Conservation (phyloP, 2,888 invertebrate species). For the Dasypolia templi region DNA sequence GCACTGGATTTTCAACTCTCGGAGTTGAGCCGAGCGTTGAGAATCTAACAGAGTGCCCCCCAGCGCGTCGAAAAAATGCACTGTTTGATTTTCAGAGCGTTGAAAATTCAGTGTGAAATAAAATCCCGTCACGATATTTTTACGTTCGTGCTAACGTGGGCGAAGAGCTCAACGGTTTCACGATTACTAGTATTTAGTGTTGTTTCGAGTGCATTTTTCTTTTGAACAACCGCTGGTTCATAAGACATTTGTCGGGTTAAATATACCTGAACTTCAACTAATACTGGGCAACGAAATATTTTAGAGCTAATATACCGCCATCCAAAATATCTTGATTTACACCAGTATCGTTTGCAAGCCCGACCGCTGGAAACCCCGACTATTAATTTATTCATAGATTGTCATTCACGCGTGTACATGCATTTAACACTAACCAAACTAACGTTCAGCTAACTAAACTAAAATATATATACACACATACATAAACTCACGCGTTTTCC, state of each 20-base stretch:
- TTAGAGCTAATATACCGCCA: background rate
- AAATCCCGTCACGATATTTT: too few species aligned
- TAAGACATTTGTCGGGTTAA: background rate
- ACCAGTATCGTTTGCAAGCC: constrained; percentile 15
- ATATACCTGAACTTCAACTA: background rate
- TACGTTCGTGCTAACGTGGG: too few species aligned
- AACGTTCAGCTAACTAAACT: constrained; percentile 6
- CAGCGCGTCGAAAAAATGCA: too few species aligned
- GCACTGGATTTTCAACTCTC: too few species aligned
- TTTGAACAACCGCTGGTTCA: too few species aligned
- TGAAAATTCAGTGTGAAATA: too few species aligned
- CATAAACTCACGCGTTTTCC: too few species aligned
- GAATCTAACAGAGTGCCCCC: too few species aligned
- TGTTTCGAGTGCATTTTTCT: background rate
- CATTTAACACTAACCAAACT: constrained; percentile 18
- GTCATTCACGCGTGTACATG: constrained; percentile 20
- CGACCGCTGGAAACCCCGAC: background rate
- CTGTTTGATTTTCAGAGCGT: too few species aligned
- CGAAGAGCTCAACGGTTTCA: background rate
- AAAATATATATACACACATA: too few species aligned
- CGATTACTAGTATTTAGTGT: background rate
- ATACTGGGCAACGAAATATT: background rate
- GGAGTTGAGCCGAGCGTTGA: too few species aligned
- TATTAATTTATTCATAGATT: constrained; percentile 59
- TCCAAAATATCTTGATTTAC: constrained; percentile 1